Percentiles rank a stretch among this genome's conserved stretches.
phyloP scores from a whole-genome alignment of 37 sponge, comb jelly and placozoan genomes.

The Corticium candelabrum region DNA sequence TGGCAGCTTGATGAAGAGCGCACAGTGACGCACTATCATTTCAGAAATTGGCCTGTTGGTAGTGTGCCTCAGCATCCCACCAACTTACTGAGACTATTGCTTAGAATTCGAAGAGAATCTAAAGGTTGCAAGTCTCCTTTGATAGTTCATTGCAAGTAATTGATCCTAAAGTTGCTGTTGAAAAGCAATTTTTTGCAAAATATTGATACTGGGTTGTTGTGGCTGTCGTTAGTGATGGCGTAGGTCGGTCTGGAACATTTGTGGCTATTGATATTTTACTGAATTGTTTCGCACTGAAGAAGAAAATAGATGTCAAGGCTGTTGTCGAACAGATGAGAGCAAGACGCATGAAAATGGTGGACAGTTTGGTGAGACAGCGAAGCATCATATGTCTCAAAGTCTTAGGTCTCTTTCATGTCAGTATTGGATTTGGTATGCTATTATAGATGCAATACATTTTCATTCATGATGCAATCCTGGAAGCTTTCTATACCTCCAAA shows the following conservation, averaged over 20 bases:
- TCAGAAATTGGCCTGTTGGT: constrained; percentile 84
- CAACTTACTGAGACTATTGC: constrained; percentile 41
- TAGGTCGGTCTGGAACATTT: constrained; percentile 82
- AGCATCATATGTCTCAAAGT: no score
- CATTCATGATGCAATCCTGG: no score
- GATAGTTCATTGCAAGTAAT: constrained; percentile 82
- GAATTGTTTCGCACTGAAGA: constrained; percentile 26
- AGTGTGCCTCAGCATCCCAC: constrained; percentile 59
- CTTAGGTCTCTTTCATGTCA: no score
- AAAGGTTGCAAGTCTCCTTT: constrained; percentile 35
- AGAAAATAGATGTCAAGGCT: constrained; percentile 47
- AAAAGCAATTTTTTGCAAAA: no score
- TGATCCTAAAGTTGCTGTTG: no score
- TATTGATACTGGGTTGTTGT: no score
- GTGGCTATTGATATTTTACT: constrained; percentile 56
- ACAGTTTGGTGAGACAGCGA: no score
- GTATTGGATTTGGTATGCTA: no score
- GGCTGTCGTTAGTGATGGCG: no score
- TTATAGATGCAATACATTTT: no score
- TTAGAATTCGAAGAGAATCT: constrained; percentile 21
- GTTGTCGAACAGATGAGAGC: constrained; percentile 42
- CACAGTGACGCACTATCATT: constrained; percentile 60
- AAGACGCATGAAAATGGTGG: no score
- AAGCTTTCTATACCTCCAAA: no score
- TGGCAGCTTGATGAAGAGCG: constrained; percentile 14